Base-by-base conservation (phyloP, 2,888 invertebrate genomes). In the Eudemis profundana region DNA sequence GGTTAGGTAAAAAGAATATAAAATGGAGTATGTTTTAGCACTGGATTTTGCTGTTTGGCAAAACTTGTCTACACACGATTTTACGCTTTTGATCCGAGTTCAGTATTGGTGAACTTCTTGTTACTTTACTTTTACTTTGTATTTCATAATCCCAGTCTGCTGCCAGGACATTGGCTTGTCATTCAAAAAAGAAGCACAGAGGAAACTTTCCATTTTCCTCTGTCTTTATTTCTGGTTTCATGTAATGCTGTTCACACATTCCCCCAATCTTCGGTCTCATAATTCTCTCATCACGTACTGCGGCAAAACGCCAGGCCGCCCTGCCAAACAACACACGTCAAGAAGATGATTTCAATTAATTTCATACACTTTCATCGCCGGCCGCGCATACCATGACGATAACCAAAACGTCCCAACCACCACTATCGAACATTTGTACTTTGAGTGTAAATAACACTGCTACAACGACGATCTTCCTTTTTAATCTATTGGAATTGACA, bases 331-430 rank as follows among this genome's bases (percentile, higher is more conserved):
- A 38, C 19, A 21, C 19, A 59, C 59, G 46, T 19, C 59, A 40
- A 38, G 5, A 46, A 63, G 15, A 59, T 59, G 44, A 51, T 50
- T 38, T 51, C 57, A 57, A 57, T 65, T 65, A 51, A 46, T 59
- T 29, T 64, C 50, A 44, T 57, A 19, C 50, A 59, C 64, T 65
- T 65, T 59, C 51, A 65, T 53, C 59, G 46, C 51, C 44, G 56
- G 29, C 14, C 10, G 59, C 59, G 51, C 51, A 46, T 36, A 17
- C 4, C 4, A 12, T 27, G 12, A 10, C 0, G 12, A 23, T 7
- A 42, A 23, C 3, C 17, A 17, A 29, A 54, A 42, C 1, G 42
- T 1, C 2, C 2, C 2, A 54, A 7, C 27, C 5, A 8, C n/a
- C 23, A 15, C 4, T 23, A n/a, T 2, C 0, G 14, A 14, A 7